A percentile compares a stretch with the other conserved stretches of the same genome.
Evolutionary conservation across 2,888 invertebrate genomes (phyloP).

Genomic region (Rotaria magnacalcarata): DNA sequence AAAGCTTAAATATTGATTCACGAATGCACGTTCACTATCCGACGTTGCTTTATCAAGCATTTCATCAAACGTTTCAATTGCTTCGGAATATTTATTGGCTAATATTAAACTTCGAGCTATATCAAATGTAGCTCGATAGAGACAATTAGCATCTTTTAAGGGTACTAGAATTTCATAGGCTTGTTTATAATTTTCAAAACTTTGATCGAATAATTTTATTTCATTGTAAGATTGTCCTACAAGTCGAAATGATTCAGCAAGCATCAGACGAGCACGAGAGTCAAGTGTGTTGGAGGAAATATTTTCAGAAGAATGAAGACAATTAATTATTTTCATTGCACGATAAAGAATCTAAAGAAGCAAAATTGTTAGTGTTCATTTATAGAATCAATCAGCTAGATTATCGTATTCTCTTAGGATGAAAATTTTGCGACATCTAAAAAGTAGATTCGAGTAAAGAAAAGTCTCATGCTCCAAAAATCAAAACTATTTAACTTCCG

Average conservation of each 20-base stretch:
- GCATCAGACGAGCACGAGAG: neutral
- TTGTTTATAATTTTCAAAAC: slow-evolving; percentile 14
- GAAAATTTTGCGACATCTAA: too few relatives aligned
- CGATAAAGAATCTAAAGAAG: neutral
- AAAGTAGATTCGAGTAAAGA: too few relatives aligned
- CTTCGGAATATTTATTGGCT: neutral
- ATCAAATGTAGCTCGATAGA: slow-evolving; percentile 9
- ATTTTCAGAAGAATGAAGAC: neutral
- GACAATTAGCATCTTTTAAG: slow-evolving; percentile 10
- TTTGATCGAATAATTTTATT: slow-evolving; percentile 17
- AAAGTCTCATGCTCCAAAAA: too few relatives aligned
- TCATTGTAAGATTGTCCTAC: slow-evolving; percentile 15
- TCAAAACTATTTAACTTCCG: too few relatives aligned
- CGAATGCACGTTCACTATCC: slow-evolving; percentile 21
- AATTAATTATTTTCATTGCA: slow-evolving; percentile 21
- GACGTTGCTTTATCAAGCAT: neutral
- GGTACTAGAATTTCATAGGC: neutral
- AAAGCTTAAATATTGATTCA: neutral
- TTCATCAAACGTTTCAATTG: neutral
- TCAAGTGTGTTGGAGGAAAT: neutral
- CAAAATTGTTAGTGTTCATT: too few relatives aligned
- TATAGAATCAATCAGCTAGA: too few relatives aligned
- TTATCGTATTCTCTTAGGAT: too few relatives aligned
- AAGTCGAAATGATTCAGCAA: neutral
- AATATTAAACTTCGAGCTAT: neutral